Percentiles rank a stretch among this genome's conserved stretches.
phyloP scores from a whole-genome alignment of 2,113 vertebrate genomes.

The Agapornis roseicollis region DNA sequence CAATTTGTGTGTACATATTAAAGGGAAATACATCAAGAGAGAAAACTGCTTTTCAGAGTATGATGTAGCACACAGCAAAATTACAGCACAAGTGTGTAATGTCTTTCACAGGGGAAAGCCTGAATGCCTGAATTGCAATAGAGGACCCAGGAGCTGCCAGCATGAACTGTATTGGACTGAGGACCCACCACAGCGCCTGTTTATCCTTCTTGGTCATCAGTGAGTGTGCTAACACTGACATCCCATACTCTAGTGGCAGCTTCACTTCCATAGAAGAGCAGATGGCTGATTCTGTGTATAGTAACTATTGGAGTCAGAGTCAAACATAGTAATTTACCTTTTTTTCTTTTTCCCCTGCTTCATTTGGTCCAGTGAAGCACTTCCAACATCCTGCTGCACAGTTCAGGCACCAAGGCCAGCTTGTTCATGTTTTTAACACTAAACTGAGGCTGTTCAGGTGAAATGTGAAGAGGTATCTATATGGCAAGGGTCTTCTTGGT shows the following conservation, averaged over 20 bases:
- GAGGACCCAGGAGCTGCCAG: not conserved
- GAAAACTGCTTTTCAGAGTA: not conserved
- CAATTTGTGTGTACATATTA: not conserved
- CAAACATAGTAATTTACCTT: not conserved
- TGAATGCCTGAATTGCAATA: not conserved
- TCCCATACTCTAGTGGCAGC: not conserved
- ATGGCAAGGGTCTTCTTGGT: not conserved
- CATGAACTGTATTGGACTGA: not conserved
- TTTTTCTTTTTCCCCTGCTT: rapidly evolving
- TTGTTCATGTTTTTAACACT: not conserved
- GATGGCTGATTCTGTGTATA: not conserved
- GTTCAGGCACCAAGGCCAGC: not conserved
- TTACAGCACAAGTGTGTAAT: not conserved
- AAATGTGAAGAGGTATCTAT: not conserved
- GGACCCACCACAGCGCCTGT: not conserved
- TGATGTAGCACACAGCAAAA: not conserved
- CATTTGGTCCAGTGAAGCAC: not conserved
- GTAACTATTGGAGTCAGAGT: not conserved
- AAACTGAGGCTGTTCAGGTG: not conserved
- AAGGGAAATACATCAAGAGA: not conserved
- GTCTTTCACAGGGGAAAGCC: not conserved
- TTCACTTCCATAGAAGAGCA: not conserved
- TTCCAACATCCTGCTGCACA: not conserved
- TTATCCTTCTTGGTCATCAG: not conserved
- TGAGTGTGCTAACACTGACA: not conserved